Base-by-base conservation (phyloP, 2,797 vertebrate genomes). In the Danio jaintianensis region DNA sequence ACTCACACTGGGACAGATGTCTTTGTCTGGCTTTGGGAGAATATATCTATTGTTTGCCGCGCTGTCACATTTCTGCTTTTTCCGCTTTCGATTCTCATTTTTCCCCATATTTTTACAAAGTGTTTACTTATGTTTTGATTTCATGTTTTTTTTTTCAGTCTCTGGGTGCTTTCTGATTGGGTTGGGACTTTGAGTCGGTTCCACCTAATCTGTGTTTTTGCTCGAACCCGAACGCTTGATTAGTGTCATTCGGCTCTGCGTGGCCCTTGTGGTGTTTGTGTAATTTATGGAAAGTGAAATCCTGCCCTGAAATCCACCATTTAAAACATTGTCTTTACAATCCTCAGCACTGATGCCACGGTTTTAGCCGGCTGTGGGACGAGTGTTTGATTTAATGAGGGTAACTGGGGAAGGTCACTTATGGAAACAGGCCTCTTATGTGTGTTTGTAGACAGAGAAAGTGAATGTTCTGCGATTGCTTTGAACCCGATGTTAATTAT, bases 11-110 rank as follows among this genome's bases (percentile, higher is more conserved):
- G 78, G 79, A 78, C 50, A 10, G 47, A 58, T 59, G 75, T 55
- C 83, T 88, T 85, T 86, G 83, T 81, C 20, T 84, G 67, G 59
- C 62, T 85, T 88, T 85, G 75, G 43, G 80, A 79, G 68, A 75
- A 77, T 56, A 74, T 55, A 20, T 78, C 72, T 75, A 78, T 86
- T 86, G 71, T 83, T 87, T 83, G 58, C 78, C 73, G 75, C 75
- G 42, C 47, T 84, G 78, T 83, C 75, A 79, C 62, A 43, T 50
- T 70, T 83, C 69, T 29, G 43, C 48, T 29, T 73, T 68, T 53
- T 55, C 12, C 45, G 4, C 68, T 84, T 74, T 86, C 72, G 38
- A 71, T 75, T 69, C 75, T 58, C 10, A 18, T 11, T 78, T 50
- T 74, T 58, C 47, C 18, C 12, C 13, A 11, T 4, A 5, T 62